Percentiles rank a stretch among this genome's conserved stretches.
These are phyloP conservation scores for Rhyacichthys aspro DNA, from an alignment of 2,797 vertebrate species.

Conservation along the genomic window DNA sequence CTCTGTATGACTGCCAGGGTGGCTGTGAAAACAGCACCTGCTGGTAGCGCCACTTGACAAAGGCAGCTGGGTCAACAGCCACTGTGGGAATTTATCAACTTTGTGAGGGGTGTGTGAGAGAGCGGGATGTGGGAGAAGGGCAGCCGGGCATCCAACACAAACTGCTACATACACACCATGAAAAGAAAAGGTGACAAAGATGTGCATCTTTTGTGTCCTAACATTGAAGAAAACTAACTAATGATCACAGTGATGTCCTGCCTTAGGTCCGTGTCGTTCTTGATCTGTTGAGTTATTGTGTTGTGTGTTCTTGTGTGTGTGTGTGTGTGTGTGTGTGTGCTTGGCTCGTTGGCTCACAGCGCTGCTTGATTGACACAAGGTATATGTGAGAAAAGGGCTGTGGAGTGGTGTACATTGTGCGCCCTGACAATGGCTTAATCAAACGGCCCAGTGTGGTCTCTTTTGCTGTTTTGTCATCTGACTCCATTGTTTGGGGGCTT, in stretches of 20 bases:
- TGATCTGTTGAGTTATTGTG: conserved; percentile 33
- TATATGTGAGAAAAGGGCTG: conserved; percentile 75
- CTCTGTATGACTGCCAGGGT: conserved; percentile 98
- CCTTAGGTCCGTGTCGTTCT: conserved; percentile 21
- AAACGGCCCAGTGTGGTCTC: conserved; percentile 78
- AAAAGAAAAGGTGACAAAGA: conserved; percentile 36
- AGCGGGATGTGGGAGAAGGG: conserved; percentile 58
- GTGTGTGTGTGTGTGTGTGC: conserved; percentile 35
- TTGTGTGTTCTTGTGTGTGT: conserved; percentile 21
- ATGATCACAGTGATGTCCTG: conserved; percentile 14
- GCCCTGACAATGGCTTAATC: conserved; percentile 77
- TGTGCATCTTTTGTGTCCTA: conserved; percentile 8
- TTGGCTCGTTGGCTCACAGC: conserved; percentile 66
- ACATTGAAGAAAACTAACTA: conserved; percentile 17
- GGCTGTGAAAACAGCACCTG: conserved; percentile 99
- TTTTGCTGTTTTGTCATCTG: conserved; percentile 82
- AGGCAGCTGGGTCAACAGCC: conserved; percentile 99
- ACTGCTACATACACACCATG: background rate
- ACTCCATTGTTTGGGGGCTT: conserved; percentile 78
- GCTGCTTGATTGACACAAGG: conserved; percentile 73
- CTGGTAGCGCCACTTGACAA: conserved; percentile 92
- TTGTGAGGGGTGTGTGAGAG: conserved; percentile 83
- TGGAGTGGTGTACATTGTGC: conserved; percentile 78
- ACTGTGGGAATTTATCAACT: conserved; percentile 98
- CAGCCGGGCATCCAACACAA: conserved; percentile 4